A percentile compares a stretch with the other conserved stretches of the same genome.
Evolutionary conservation across 1,140 invertebrate species (phyloP).

Genomic region (Aporrectodea caliginosa): DNA sequence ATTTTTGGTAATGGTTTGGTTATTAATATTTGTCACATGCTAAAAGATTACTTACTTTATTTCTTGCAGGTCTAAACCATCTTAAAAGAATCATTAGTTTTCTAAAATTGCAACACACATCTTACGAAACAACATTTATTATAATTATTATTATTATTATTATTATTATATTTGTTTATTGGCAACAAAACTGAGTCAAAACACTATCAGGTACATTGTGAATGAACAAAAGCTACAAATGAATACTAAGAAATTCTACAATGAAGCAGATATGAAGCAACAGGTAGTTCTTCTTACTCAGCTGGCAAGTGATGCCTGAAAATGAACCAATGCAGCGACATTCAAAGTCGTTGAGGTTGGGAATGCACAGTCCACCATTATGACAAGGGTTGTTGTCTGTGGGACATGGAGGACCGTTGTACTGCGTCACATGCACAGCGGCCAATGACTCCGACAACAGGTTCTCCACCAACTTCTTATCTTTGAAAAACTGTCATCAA

Average conservation of each 20-base stretch:
- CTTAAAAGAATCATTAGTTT: too few species aligned
- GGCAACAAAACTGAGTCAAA: not conserved
- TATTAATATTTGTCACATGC: too few species aligned
- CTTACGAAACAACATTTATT: too few species aligned
- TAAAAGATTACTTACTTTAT: too few species aligned
- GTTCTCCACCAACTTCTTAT: conserved; percentile 64
- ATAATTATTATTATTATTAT: not conserved
- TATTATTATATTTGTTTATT: not conserved
- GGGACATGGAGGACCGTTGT: conserved; percentile 68
- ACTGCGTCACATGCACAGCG: conserved; percentile 61
- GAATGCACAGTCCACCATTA: conserved; percentile 72
- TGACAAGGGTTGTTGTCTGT: conserved; percentile 63
- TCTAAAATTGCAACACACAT: too few species aligned
- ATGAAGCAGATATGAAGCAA: not conserved
- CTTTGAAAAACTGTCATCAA: conserved; percentile 59
- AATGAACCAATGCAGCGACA: conserved; percentile 68
- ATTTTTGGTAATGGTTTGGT: too few species aligned
- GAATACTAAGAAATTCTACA: not conserved
- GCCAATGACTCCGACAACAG: conserved; percentile 49
- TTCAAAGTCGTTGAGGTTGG: conserved; percentile 66
- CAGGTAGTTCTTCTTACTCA: not conserved
- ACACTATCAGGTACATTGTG: not conserved
- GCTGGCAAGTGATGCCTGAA: conserved; percentile 58
- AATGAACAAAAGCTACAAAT: too few species aligned
- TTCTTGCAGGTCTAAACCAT: too few species aligned